These are phyloP conservation scores for Bubo scandiacus DNA, from an alignment of 2,113 vertebrate genomes.

Conservation along the genomic window DNA sequence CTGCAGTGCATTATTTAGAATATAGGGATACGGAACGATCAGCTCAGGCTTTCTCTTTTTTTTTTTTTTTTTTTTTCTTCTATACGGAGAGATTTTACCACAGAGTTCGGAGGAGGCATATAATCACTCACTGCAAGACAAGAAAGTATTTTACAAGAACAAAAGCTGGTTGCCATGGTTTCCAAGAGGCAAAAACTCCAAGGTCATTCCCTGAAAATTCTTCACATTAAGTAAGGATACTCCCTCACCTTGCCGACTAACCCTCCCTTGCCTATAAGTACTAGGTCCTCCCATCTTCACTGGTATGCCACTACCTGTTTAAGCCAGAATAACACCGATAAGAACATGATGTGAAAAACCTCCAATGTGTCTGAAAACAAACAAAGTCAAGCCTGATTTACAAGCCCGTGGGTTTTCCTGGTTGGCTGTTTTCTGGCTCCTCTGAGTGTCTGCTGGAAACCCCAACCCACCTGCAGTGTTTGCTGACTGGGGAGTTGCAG, in stretches of 20 bases:
- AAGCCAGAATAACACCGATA: neutral
- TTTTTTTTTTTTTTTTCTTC: neutral
- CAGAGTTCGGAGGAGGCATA: neutral
- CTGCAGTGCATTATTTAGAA: neutral
- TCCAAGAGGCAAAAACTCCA: conserved; percentile 52
- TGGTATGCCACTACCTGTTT: neutral
- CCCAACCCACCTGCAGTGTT: neutral
- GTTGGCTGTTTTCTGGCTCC: neutral
- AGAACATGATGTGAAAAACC: neutral
- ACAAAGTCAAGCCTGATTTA: neutral
- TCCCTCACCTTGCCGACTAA: rapidly evolving
- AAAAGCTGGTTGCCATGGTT: conserved; percentile 67
- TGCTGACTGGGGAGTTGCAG: neutral
- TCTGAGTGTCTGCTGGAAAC: neutral
- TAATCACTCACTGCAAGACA: conserved; percentile 24
- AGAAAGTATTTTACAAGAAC: conserved; percentile 62
- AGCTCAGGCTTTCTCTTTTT: neutral
- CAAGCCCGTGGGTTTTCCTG: neutral
- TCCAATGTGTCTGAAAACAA: neutral
- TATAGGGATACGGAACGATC: neutral
- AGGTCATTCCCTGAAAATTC: conserved; percentile 52
- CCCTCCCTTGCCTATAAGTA: neutral
- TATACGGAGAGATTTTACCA: neutral
- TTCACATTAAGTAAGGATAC: neutral
- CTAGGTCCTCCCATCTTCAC: neutral